Percentiles rank a stretch among this genome's conserved stretches.
Evolutionary conservation across 2,113 vertebrate genomes (phyloP).

Genomic region (Chaetorhynchus papuensis): DNA sequence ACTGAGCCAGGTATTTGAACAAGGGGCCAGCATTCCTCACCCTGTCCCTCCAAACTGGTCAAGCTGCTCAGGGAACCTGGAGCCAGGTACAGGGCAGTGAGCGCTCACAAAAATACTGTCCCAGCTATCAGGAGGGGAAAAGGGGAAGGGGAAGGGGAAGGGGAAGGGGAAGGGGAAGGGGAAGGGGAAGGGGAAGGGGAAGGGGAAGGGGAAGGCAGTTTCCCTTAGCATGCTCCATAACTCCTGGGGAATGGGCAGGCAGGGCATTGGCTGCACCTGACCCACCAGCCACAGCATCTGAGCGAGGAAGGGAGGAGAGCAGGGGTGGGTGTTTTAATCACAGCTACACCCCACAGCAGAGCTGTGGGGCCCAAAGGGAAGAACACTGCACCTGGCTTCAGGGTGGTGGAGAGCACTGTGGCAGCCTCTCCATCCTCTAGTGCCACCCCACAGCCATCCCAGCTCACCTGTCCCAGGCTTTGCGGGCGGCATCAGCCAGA

Average conservation of each 20-base stretch:
- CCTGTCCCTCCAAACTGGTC: neutral
- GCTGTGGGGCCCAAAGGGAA: neutral
- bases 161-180: too few relatives aligned
- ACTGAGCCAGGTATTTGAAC: neutral
- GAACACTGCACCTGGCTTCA: neutral
- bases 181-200: too few relatives aligned
- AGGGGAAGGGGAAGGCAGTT: neutral
- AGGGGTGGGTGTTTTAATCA: accelerated
- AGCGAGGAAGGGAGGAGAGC: neutral
- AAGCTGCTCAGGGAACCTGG: neutral
- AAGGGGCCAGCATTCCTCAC: neutral
- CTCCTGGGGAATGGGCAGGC: neutral
- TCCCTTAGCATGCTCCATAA: neutral
- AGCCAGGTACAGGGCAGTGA: neutral
- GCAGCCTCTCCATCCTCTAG: neutral
- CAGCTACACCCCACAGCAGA: neutral
- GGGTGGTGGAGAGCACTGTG: neutral
- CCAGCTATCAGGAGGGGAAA: neutral
- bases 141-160: neutral
- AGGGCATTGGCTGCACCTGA: neutral
- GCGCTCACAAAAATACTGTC: accelerated
- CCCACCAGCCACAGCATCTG: neutral
- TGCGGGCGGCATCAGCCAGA: neutral
- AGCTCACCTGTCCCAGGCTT: neutral
- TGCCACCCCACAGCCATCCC: neutral